phyloP scores from a whole-genome alignment of 2,113 vertebrate genomes.

The Epinephelus cyanopodus region DNA sequence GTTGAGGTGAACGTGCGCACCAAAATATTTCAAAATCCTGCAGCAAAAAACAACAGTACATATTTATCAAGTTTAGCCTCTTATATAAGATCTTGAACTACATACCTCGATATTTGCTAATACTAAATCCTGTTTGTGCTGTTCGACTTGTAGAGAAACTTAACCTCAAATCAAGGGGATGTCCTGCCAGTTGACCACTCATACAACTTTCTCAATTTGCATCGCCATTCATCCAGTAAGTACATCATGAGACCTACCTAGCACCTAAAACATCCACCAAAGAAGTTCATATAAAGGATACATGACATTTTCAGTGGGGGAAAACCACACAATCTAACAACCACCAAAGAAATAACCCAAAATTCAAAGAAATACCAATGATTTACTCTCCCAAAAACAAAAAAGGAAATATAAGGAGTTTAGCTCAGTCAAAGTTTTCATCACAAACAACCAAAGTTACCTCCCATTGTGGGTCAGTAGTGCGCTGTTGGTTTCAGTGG shows the following conservation, averaged over 20 bases:
- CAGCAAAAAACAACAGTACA: background rate
- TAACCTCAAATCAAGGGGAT: background rate
- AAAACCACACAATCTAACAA: background rate
- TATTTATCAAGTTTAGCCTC: background rate
- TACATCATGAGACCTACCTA: background rate
- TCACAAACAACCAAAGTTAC: background rate
- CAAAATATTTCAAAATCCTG: background rate
- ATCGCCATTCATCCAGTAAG: background rate
- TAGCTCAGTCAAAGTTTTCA: background rate
- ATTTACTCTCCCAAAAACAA: slow-evolving; percentile 1
- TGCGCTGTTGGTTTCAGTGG: background rate
- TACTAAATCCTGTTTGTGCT: background rate
- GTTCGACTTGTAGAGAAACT: background rate
- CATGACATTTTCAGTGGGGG: background rate
- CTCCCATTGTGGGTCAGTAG: slow-evolving; percentile 10
- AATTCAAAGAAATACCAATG: background rate
- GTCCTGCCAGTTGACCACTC: no score
- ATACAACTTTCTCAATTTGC: background rate
- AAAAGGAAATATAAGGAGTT: background rate
- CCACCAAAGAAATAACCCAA: background rate
- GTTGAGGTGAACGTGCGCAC: background rate
- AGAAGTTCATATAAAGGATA: background rate
- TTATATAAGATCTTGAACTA: background rate
- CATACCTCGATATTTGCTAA: background rate
- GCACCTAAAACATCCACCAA: background rate